Conservation (phyloP, 2,797 vertebrate genomes). For the Nyctalus aviator region DNA sequence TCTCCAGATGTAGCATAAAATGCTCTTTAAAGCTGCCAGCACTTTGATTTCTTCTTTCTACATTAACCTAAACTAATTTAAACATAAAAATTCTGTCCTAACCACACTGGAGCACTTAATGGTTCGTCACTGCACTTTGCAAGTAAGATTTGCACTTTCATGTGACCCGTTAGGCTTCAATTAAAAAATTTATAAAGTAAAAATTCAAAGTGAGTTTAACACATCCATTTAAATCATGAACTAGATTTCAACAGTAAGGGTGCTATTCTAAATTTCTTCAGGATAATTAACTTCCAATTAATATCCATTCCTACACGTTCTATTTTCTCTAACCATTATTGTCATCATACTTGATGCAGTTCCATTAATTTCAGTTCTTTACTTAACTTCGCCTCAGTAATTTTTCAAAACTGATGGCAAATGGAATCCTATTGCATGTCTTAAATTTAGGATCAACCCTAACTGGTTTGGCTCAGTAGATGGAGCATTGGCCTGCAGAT, state of each 20-base stretch:
- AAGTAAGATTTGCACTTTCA: background rate
- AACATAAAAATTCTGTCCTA: background rate
- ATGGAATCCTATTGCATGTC: background rate
- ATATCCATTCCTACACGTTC: background rate
- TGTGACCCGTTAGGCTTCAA: background rate
- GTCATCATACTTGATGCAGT: background rate
- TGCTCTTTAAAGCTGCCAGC: background rate
- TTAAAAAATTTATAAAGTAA: background rate
- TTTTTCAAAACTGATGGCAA: background rate
- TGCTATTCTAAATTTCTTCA: conserved; percentile 14
- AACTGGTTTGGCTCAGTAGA: too few species aligned
- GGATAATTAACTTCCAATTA: background rate
- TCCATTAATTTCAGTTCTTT: conserved; percentile 38
- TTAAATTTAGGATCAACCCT: background rate
- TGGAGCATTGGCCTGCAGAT: too few species aligned
- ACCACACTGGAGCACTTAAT: background rate
- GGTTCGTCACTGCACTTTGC: background rate
- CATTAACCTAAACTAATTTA: background rate
- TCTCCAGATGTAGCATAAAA: background rate
- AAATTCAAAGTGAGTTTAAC: conserved; percentile 33
- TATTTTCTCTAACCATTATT: background rate
- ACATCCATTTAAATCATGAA: background rate
- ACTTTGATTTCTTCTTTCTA: background rate
- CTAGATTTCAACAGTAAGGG: background rate
- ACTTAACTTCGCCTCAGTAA: background rate